Conservation (phyloP, 2,888 invertebrate genomes). For the Synanthedon tipuliformis region DNA sequence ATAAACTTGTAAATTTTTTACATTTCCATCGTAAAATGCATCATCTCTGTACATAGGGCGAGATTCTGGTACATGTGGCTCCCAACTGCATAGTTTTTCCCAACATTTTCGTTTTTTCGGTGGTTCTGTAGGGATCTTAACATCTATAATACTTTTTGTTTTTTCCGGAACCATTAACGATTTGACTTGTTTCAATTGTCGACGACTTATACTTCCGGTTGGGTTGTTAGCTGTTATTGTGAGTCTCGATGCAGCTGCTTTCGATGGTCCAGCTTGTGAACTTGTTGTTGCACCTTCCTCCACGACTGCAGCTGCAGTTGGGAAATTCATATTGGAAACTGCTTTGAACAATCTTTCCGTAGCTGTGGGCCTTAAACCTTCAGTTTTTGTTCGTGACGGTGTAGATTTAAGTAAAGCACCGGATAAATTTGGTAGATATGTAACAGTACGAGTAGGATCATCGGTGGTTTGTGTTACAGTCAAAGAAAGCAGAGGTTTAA, state of each 20-base stretch:
- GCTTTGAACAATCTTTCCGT: constrained; percentile 33
- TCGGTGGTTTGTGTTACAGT: constrained; percentile 36
- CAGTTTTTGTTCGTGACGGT: constrained; percentile 18
- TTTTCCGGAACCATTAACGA: constrained; percentile 39
- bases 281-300: constrained; percentile 19
- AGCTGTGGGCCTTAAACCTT: constrained; percentile 19
- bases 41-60: constrained; percentile 61
- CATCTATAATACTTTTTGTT: constrained; percentile 18
- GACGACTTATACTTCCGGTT: constrained; percentile 34
- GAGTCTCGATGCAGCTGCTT: constrained; percentile 29
- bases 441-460: constrained; percentile 46
- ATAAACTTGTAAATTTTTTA: constrained; percentile 41
- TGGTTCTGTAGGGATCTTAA: constrained; percentile 17
- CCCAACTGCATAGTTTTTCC: constrained; percentile 41
- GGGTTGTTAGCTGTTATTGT: constrained; percentile 37
- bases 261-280: constrained; percentile 35
- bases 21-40: constrained; percentile 47
- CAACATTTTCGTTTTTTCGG: constrained; percentile 33
- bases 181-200: constrained; percentile 45
- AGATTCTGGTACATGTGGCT: constrained; percentile 39
- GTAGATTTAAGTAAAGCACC: constrained; percentile 18
- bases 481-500: constrained; percentile 42
- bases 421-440: constrained; percentile 49
- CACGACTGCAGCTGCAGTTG: constrained; percentile 46
- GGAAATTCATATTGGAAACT: constrained; percentile 33